Percentiles rank a stretch among this genome's conserved stretches.
These are phyloP conservation scores for Menidia beryllina DNA, from an alignment of 2,113 vertebrate genomes.

Conservation along the genomic window DNA sequence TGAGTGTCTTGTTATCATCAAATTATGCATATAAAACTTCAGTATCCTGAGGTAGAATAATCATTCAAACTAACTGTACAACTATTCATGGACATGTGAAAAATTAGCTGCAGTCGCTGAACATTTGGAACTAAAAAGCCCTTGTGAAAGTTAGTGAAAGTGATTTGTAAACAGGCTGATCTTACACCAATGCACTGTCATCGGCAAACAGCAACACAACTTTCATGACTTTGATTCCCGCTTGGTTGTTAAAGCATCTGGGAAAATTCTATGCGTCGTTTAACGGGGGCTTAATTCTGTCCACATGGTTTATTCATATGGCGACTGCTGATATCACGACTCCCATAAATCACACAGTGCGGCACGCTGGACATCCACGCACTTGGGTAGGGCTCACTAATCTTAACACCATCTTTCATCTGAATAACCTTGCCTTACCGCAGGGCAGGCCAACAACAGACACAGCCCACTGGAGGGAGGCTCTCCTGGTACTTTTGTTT, in stretches of 20 bases:
- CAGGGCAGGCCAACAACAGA: constrained; percentile 73
- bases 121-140: background rate
- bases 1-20: background rate
- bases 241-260: constrained; percentile 65
- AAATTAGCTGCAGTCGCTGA: background rate
- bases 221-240: constrained; percentile 49
- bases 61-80: constrained; percentile 1
- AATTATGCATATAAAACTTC: background rate
- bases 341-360: constrained; percentile 84
- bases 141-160: background rate
- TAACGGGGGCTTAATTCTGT: constrained; percentile 82
- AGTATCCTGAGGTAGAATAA: background rate
- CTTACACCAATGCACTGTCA: background rate
- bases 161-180: background rate
- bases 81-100: background rate
- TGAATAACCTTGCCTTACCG: constrained; percentile 83
- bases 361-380: constrained; percentile 70
- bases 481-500: constrained; percentile 62
- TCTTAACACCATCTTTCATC: constrained; percentile 83
- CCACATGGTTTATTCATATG: constrained; percentile 85
- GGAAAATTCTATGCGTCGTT: constrained; percentile 77
- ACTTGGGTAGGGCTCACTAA: constrained; percentile 79
- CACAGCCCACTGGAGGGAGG: constrained; percentile 62
- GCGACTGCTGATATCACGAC: constrained; percentile 79
- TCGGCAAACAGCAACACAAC: constrained; percentile 34